Conservation (phyloP, 2,797 vertebrate genomes). For the Gallinago solitaria region DNA sequence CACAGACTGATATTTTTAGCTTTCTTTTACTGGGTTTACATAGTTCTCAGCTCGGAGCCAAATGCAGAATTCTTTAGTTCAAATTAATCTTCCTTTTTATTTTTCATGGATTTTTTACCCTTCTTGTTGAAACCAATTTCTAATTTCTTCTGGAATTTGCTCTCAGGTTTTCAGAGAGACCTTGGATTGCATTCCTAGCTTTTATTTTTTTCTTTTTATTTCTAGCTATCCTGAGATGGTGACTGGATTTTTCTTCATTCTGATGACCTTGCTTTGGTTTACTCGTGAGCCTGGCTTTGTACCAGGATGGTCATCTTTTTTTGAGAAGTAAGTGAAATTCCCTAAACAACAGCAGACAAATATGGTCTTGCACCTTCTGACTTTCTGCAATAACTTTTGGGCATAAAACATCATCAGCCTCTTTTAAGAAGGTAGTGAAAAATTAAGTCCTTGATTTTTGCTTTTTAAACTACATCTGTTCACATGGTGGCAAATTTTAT, state of each 20-base stretch:
- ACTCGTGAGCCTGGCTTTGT: slow-evolving; percentile 97
- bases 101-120: neutral
- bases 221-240: slow-evolving; percentile 95
- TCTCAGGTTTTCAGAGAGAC: neutral
- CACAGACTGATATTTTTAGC: neutral
- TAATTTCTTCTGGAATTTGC: neutral
- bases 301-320: slow-evolving; percentile 95
- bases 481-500: neutral
- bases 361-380: neutral
- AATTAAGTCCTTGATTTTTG: neutral
- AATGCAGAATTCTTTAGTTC: neutral
- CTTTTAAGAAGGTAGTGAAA: neutral
- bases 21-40: neutral
- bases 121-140: neutral
- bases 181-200: neutral
- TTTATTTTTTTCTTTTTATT: neutral
- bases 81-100: neutral
- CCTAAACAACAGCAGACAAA: neutral
- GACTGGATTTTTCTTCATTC: slow-evolving; percentile 93
- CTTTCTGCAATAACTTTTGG: neutral
- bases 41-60: neutral
- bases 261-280: slow-evolving; percentile 98
- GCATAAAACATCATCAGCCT: neutral
- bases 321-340: slow-evolving; percentile 87
- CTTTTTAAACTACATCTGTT: neutral